Evolutionary conservation across 2,888 invertebrate genomes (phyloP).

Genomic region (Spicauda simplicius): DNA sequence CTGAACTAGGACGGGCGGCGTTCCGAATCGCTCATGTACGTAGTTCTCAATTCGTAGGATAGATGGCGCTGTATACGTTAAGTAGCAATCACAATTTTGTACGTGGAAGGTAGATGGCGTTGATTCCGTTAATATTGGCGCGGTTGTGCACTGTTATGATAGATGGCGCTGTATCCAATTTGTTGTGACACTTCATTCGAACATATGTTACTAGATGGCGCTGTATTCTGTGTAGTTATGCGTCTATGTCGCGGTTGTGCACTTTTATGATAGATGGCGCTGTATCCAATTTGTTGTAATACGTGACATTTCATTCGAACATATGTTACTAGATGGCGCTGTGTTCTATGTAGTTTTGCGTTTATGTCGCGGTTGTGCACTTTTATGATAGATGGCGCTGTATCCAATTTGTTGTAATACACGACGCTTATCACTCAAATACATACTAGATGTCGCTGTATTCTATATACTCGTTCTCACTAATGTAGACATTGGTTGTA

Average conservation of each 20-base stretch:
- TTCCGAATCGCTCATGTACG: not conserved
- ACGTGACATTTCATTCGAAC: not conserved
- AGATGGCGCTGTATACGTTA: conserved; percentile 16
- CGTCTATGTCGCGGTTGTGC: not conserved
- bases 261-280: not conserved
- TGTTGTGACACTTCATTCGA: too few relatives aligned
- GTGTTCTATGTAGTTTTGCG: not conserved
- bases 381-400: not conserved
- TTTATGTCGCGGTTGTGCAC: not conserved
- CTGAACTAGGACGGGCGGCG: conserved; percentile 55
- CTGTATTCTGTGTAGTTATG: not conserved
- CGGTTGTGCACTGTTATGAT: too few relatives aligned
- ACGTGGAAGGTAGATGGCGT: not conserved
- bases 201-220: not conserved
- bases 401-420: not conserved
- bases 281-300: not conserved
- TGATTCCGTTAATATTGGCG: too few relatives aligned
- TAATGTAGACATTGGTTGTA: too few relatives aligned
- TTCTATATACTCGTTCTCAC: not conserved
- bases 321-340: not conserved
- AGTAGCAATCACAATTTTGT: too few relatives aligned
- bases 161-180: too few relatives aligned
- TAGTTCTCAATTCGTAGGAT: not conserved
- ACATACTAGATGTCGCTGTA: not conserved
- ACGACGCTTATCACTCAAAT: not conserved